These are phyloP conservation scores for Puffinus mauretanicus DNA, from an alignment of 2,113 vertebrate species.

Conservation along the genomic window DNA sequence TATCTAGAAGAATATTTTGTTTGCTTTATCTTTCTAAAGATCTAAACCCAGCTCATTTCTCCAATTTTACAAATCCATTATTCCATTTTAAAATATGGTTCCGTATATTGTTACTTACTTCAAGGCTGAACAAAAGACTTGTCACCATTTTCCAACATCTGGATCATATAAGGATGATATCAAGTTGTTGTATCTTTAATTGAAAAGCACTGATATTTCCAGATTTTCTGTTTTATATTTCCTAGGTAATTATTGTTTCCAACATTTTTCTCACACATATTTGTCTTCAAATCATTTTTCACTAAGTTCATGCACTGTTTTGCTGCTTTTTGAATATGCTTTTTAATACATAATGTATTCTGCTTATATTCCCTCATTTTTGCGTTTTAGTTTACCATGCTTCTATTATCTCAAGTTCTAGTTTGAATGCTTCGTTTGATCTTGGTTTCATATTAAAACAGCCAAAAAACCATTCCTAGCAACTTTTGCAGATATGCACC, in stretches of 20 bases:
- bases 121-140: not conserved
- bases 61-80: not conserved
- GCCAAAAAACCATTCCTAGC: not conserved
- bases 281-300: not conserved
- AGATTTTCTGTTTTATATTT: not conserved
- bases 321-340: not conserved
- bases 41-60: not conserved
- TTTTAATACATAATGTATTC: not conserved
- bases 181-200: not conserved
- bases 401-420: not conserved
- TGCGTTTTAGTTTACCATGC: not conserved
- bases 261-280: not conserved
- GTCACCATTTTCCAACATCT: not conserved
- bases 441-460: not conserved
- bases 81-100: not conserved
- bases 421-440: not conserved
- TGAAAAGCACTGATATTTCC: not conserved
- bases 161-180: conserved; percentile 2
- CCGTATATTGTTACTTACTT: not conserved
- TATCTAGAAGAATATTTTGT: not conserved
- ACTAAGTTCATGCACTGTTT: not conserved
- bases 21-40: not conserved
- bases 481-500: not conserved
- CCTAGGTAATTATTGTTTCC: not conserved
- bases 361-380: not conserved